Conservation (phyloP, 2,113 vertebrate genomes). For the Eptesicus fuscus region DNA sequence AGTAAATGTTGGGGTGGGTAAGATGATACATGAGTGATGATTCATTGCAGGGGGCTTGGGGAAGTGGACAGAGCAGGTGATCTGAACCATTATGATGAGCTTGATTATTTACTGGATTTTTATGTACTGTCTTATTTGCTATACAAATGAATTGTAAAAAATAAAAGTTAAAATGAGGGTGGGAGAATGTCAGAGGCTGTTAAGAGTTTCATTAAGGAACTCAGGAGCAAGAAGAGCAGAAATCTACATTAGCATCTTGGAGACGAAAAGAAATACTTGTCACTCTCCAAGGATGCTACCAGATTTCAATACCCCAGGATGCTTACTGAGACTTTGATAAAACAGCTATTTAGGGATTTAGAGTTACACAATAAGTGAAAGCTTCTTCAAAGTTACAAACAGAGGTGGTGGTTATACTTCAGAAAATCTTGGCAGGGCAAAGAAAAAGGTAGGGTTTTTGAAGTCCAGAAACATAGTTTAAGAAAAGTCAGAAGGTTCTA, state of each 20-base stretch:
- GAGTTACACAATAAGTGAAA: background rate
- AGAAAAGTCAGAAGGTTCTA: background rate
- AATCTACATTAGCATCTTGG: background rate
- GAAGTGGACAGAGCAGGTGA: background rate
- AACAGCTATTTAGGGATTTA: background rate
- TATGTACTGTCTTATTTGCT: background rate
- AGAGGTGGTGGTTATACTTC: background rate
- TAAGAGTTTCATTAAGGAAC: background rate
- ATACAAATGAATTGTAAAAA: background rate
- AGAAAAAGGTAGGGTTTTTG: background rate
- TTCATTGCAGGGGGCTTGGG: background rate
- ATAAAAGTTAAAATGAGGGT: background rate
- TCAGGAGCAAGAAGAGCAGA: background rate
- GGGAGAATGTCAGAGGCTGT: background rate
- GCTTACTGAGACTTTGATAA: background rate
- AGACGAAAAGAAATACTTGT: background rate
- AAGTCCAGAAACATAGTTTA: background rate
- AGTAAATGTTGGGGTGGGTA: background rate
- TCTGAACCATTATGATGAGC: background rate
- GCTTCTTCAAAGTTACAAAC: background rate
- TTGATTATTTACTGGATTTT: background rate
- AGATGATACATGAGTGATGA: background rate
- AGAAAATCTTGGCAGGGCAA: background rate
- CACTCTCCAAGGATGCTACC: background rate
- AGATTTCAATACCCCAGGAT: background rate